Base-by-base conservation (phyloP, 53 echinoderm and acorn worm species). In the Luidia sarsii region DNA sequence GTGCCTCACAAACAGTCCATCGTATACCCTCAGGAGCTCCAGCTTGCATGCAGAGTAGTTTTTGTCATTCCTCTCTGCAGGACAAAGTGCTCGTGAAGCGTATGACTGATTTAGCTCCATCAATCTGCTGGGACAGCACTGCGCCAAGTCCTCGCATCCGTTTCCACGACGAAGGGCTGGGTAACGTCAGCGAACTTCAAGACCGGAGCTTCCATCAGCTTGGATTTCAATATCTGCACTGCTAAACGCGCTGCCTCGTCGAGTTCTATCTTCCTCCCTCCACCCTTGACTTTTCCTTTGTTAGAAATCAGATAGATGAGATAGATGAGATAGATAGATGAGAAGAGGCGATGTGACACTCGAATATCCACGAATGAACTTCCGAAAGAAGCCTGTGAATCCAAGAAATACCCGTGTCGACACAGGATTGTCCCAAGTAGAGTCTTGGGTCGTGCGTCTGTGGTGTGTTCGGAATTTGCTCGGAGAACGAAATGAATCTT, bases 131-230 rank as follows among this genome's bases (percentile, higher is more conserved):
- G 9, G 35, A 63, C 1, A 63, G 64, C 36, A 63, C 36, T 10
- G 64, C 64, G 15, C 64, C 64, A n/a, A n/a, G 85, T 41, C 6
- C 41, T 41, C 6, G 41, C 41, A 41, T 41, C 41, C 0, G 75
- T 85, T 39, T 85, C 64, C 2, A 85, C 52, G 3, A 20, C 23
- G 65, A 75, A 75, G 2, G 75, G 65, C 0, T 10, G 37, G 16
- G 48, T 64, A 34, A 60, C 75, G n/a, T 90, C 90, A 2, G 77
- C 81, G 55, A 83, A 86, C 19, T 36, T 61, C 25, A 89, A 51
- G 24, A 84, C 50, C 1, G 83, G 89, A 18, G 68, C 60, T 10
- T 14, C 29, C 13, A 72, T 59, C 18, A 90, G 28, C 19, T 60
- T 30, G 14, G 50, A 48, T 46, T 70, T 88, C 19, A 75, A 23